Conservation (phyloP, 2,888 invertebrate genomes). For the Drosophila bunnanda region DNA sequence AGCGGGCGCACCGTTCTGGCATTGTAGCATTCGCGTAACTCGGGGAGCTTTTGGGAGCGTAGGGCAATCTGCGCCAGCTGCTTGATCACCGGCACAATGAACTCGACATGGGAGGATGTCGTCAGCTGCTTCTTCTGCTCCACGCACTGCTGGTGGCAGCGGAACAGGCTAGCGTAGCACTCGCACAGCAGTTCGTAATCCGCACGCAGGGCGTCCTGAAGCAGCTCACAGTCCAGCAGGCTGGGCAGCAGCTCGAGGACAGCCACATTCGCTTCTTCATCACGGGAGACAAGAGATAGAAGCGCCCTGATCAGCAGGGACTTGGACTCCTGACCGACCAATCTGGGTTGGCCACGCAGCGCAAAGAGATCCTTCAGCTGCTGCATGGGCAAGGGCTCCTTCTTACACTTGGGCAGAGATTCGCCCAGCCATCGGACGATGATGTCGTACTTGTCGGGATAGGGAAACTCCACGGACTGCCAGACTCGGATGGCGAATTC, state of each 20-base stretch:
- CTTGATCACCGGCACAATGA: slow-evolving; percentile 62
- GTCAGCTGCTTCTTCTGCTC: background rate
- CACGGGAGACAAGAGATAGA: slow-evolving; percentile 25
- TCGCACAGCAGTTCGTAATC: slow-evolving; percentile 63
- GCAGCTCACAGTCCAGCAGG: slow-evolving; percentile 69
- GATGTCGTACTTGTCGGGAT: slow-evolving; percentile 81
- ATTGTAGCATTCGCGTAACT: slow-evolving; percentile 61
- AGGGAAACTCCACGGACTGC: slow-evolving; percentile 82
- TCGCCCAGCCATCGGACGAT: slow-evolving; percentile 77
- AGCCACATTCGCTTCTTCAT: background rate
- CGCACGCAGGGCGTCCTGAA: slow-evolving; percentile 78
- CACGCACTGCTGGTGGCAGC: slow-evolving; percentile 70
- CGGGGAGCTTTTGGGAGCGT: slow-evolving; percentile 56
- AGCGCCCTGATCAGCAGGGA: slow-evolving; percentile 58
- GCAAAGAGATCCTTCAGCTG: slow-evolving; percentile 51
- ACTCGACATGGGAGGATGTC: slow-evolving; percentile 58
- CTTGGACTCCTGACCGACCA: slow-evolving; percentile 71
- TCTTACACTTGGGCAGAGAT: slow-evolving; percentile 20
- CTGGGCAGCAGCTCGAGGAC: slow-evolving; percentile 59
- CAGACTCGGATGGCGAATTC: slow-evolving; percentile 83
- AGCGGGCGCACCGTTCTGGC: slow-evolving; percentile 56
- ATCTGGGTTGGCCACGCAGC: slow-evolving; percentile 79
- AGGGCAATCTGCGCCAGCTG: slow-evolving; percentile 68
- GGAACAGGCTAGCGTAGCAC: slow-evolving; percentile 68
- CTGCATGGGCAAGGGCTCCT: slow-evolving; percentile 25